These are phyloP conservation scores for Serrognathus titanus DNA, from an alignment of 2,888 invertebrate genomes.

Conservation along the genomic window DNA sequence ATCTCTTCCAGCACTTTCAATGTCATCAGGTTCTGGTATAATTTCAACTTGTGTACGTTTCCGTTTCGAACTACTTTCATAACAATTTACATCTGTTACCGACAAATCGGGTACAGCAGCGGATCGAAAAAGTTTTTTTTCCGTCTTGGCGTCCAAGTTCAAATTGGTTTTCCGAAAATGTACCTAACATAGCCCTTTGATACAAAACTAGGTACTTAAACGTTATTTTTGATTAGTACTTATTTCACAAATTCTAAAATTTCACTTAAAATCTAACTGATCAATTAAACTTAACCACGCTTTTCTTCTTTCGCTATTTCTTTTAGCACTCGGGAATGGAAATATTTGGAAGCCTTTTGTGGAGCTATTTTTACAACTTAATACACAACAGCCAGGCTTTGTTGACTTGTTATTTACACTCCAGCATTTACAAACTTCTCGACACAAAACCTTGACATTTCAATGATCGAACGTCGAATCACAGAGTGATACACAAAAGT, in stretches of 20 bases:
- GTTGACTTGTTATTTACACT: too few relatives aligned
- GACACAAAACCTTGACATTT: too few relatives aligned
- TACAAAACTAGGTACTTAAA: not conserved
- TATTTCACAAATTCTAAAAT: not conserved
- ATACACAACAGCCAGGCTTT: too few relatives aligned
- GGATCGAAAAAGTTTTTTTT: not conserved
- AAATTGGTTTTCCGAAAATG: not conserved
- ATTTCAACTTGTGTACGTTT: too few relatives aligned
- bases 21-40: too few relatives aligned
- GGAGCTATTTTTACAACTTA: not conserved
- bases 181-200: not conserved
- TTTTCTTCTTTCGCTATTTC: not conserved
- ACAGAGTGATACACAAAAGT: too few relatives aligned
- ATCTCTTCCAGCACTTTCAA: not conserved
- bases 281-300: not conserved
- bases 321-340: not conserved
- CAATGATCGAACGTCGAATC: too few relatives aligned
- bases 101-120: not conserved
- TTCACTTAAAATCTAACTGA: not conserved
- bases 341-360: not conserved
- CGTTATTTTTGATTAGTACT: not conserved
- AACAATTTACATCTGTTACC: not conserved
- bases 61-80: not conserved
- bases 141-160: not conserved
- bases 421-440: too few relatives aligned